Percentiles rank a stretch among this genome's conserved stretches.
Evolutionary conservation across 1,140 invertebrate genomes (phyloP).

Genomic region (Pseudomyrmex flavicornis): DNA sequence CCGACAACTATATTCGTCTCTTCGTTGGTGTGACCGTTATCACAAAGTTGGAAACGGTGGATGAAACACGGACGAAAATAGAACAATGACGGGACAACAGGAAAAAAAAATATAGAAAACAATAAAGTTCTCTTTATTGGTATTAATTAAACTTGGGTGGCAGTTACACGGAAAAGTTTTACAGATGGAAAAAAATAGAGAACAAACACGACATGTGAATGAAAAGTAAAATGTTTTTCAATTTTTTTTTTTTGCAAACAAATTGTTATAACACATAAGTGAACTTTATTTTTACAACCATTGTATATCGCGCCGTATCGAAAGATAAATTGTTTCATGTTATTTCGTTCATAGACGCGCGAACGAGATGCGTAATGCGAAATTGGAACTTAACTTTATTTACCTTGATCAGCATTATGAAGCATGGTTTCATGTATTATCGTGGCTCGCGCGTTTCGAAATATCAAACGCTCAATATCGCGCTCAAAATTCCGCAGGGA

Average conservation of each 20-base stretch:
- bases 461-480: slow-evolving; percentile 37
- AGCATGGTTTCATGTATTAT: slow-evolving; percentile 25
- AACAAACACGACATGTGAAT: not conserved
- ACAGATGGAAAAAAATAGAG: not conserved
- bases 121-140: not conserved
- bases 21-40: not conserved
- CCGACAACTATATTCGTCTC: not conserved
- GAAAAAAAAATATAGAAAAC: not conserved
- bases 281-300: slow-evolving; percentile 9
- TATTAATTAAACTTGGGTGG: slow-evolving; percentile 6
- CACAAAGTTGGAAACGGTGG: no score
- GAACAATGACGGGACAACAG: no score
- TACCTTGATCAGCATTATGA: slow-evolving; percentile 28
- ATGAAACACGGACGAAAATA: no score
- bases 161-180: not conserved
- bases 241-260: not conserved
- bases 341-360: not conserved
- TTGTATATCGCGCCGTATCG: not conserved
- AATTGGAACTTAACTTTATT: slow-evolving; percentile 47
- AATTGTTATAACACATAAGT: slow-evolving; percentile 13
- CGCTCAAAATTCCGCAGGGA: slow-evolving; percentile 40
- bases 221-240: not conserved
- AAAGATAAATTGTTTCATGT: not conserved
- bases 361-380: not conserved
- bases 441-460: slow-evolving; percentile 12